Evolutionary conservation across 1,140 invertebrate species (phyloP).

Genomic region (Drosophila grimshawi): DNA sequence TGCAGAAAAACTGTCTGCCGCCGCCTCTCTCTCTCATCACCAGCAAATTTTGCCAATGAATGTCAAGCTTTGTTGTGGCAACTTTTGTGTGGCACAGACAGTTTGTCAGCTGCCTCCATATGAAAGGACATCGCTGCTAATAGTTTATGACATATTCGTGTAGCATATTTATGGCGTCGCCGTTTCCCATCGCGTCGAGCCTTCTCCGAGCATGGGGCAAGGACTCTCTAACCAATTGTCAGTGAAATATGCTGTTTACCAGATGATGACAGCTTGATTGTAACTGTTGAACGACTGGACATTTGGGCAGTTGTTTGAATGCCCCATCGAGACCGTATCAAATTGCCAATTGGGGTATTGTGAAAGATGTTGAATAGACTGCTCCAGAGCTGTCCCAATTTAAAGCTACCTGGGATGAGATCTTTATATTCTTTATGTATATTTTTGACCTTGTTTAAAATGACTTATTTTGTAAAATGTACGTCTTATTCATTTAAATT

Average conservation of each 20-base stretch:
- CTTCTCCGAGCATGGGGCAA: not conserved
- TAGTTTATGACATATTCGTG: slow-evolving; percentile 61
- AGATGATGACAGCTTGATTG: slow-evolving; percentile 15
- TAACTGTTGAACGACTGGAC: slow-evolving; percentile 1
- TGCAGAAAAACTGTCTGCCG: not conserved
- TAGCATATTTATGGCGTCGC: slow-evolving; percentile 52
- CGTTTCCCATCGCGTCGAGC: slow-evolving; percentile 13
- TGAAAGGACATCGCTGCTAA: slow-evolving; percentile 47
- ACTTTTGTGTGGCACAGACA: slow-evolving; percentile 18
- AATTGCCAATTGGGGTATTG: slow-evolving; percentile 6
- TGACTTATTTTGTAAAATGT: slow-evolving; percentile 9
- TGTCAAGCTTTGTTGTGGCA: slow-evolving; percentile 38
- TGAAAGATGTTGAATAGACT: slow-evolving; percentile 6
- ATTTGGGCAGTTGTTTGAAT: slow-evolving; percentile 6
- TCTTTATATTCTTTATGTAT: not conserved
- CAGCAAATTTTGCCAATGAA: slow-evolving; percentile 21
- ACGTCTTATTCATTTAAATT: slow-evolving; percentile 14
- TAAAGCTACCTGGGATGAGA: too few species aligned
- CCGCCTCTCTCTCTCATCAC: not conserved
- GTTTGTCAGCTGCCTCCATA: slow-evolving; percentile 20
- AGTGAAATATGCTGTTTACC: slow-evolving; percentile 30
- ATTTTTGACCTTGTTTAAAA: not conserved
- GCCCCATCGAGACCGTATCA: not conserved
- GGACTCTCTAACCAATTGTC: slow-evolving; percentile 13
- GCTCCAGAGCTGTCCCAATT: too few species aligned